Conservation (phyloP, 2,888 invertebrate genomes). For the Drosophila anceps region DNA sequence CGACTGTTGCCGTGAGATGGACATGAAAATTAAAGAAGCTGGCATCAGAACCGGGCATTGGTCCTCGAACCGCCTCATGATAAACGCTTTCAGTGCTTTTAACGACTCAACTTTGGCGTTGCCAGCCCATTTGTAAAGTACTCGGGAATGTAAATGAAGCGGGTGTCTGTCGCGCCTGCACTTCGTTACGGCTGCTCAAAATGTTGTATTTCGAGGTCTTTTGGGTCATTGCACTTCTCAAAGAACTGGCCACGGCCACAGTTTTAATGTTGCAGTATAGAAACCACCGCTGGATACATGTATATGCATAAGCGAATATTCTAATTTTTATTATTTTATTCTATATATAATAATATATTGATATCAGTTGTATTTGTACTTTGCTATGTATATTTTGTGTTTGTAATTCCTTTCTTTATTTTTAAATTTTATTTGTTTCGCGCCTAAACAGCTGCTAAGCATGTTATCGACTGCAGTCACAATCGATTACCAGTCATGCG, state of each 20-base stretch:
- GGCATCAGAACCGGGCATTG: slow-evolving; percentile 56
- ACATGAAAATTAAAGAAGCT: slow-evolving; percentile 83
- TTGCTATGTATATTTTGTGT: not conserved
- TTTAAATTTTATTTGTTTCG: slow-evolving; percentile 19
- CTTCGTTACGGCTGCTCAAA: slow-evolving; percentile 26
- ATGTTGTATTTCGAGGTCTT: slow-evolving; percentile 68
- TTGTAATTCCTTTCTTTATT: not conserved
- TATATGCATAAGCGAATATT: not conserved
- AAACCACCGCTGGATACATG: not conserved
- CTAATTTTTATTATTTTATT: not conserved
- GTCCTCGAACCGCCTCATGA: slow-evolving; percentile 41
- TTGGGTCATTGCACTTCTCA: slow-evolving; percentile 66
- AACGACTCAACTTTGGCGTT: slow-evolving; percentile 71
- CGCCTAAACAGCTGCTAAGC: slow-evolving; percentile 12
- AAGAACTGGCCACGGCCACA: not conserved
- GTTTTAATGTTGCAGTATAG: slow-evolving; percentile 3
- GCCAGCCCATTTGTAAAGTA: slow-evolving; percentile 71
- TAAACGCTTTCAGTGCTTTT: slow-evolving; percentile 70
- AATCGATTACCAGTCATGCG: slow-evolving; percentile 53
- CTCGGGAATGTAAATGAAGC: slow-evolving; percentile 82
- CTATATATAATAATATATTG: not conserved
- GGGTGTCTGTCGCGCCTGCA: slow-evolving; percentile 62
- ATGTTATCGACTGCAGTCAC: slow-evolving; percentile 30
- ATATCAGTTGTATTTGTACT: not conserved
- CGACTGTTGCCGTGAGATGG: slow-evolving; percentile 71